A percentile compares a stretch with the other conserved stretches of the same genome.
Conservation (phyloP, 2,113 vertebrate species). For the Epinephelus lanceolatus region DNA sequence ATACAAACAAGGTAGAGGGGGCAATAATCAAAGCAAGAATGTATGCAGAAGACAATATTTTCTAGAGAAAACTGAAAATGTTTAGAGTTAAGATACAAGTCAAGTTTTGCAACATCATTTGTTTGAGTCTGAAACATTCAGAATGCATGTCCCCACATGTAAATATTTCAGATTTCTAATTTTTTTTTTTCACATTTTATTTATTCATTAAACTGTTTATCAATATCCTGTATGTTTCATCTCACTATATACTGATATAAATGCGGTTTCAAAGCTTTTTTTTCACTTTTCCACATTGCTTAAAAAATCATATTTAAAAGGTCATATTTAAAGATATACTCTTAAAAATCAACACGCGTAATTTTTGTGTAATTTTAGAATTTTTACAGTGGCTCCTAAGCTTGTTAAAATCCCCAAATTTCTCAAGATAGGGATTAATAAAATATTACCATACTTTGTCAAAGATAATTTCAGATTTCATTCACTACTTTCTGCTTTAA, state of each 20-base stretch:
- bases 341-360: too few relatives aligned
- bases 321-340: background rate
- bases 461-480: background rate
- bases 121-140: background rate
- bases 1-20: constrained; percentile 53
- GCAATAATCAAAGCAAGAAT: constrained; percentile 45
- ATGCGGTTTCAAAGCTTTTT: background rate
- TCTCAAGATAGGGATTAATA: background rate
- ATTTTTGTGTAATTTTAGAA: background rate
- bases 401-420: background rate
- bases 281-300: background rate
- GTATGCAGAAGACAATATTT: constrained; percentile 13
- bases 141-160: too few relatives aligned
- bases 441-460: background rate
- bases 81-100: constrained; percentile 7
- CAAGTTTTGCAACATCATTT: background rate
- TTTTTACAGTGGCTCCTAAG: background rate
- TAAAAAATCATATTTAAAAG: background rate
- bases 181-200: background rate
- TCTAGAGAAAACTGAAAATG: constrained; percentile 20
- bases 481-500: background rate
- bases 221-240: background rate
- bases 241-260: background rate
- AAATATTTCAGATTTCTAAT: background rate
- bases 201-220: background rate